Percentiles rank a stretch among this genome's conserved stretches.
Conservation (phyloP, 2,888 invertebrate species). For the Drosophila seclusa region DNA sequence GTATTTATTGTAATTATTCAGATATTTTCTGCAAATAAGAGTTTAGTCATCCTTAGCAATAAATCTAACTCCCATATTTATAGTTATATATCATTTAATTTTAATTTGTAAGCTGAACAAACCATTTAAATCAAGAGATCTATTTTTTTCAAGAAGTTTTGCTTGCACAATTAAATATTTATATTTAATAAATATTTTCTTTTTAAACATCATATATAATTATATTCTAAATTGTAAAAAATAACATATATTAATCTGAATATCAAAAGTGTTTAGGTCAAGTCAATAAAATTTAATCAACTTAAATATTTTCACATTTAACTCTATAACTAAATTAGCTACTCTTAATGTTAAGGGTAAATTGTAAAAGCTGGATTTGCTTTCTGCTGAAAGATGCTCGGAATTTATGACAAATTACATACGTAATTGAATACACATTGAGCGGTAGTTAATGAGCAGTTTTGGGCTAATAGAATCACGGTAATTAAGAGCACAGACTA, state of each 20-base stretch:
- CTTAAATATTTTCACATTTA: not conserved
- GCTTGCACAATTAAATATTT: not conserved
- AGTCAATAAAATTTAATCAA: not conserved
- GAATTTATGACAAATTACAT: constrained; percentile 1
- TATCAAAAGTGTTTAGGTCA: not conserved
- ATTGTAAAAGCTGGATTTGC: not conserved
- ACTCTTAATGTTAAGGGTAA: not conserved
- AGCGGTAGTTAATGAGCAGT: constrained; percentile 16
- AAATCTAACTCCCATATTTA: too few relatives aligned
- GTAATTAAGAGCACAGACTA: constrained; percentile 49
- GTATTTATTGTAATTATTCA: not conserved
- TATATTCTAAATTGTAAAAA: not conserved
- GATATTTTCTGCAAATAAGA: not conserved
- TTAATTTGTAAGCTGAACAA: not conserved
- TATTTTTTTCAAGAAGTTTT: not conserved
- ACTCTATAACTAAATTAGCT: not conserved
- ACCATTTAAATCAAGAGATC: not conserved
- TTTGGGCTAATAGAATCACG: constrained; percentile 36
- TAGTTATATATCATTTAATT: not conserved
- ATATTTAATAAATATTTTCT: not conserved
- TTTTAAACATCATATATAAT: not conserved
- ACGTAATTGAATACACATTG: constrained; percentile 22
- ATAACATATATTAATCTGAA: not conserved
- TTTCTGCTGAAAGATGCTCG: not conserved
- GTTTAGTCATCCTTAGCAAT: not conserved